Percentiles rank a stretch among this genome's conserved stretches.
Evolutionary conservation across 2,113 vertebrate species (phyloP).

Genomic region (Elephantulus edwardii): DNA sequence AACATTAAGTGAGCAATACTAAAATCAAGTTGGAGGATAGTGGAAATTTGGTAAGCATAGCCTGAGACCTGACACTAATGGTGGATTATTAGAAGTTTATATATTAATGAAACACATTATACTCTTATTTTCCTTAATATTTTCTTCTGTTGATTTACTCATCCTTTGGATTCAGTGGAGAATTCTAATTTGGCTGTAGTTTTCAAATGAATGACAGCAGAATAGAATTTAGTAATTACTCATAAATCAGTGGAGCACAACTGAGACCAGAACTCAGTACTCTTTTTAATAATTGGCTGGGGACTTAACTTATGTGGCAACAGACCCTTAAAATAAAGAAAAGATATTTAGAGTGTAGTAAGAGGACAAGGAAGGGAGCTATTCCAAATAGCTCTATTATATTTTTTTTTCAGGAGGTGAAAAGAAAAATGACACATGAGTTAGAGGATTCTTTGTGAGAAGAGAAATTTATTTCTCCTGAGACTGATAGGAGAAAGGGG

Average conservation of each 20-base stretch:
- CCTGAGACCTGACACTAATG: neutral
- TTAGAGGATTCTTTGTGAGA: slow-evolving; percentile 12
- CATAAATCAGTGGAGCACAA: neutral
- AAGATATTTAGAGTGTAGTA: neutral
- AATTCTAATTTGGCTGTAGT: neutral
- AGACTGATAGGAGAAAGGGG: neutral
- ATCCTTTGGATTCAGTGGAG: neutral
- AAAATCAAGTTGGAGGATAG: neutral
- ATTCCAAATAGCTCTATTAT: no score
- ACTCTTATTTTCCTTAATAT: neutral
- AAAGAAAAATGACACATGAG: slow-evolving; percentile 35
- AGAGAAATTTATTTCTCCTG: slow-evolving; percentile 43
- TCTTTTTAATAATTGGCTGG: neutral
- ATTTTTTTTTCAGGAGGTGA: neutral
- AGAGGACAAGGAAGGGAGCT: neutral
- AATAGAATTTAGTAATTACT: neutral
- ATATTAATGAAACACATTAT: neutral
- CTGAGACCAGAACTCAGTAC: neutral
- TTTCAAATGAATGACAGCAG: neutral
- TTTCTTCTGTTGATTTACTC: slow-evolving; percentile 37
- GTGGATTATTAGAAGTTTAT: neutral
- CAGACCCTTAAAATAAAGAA: neutral
- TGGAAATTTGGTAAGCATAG: neutral
- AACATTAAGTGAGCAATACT: neutral
- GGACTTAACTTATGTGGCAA: neutral